Base-by-base conservation (phyloP, 2,797 vertebrate species). In the Miichthys miiuy region DNA sequence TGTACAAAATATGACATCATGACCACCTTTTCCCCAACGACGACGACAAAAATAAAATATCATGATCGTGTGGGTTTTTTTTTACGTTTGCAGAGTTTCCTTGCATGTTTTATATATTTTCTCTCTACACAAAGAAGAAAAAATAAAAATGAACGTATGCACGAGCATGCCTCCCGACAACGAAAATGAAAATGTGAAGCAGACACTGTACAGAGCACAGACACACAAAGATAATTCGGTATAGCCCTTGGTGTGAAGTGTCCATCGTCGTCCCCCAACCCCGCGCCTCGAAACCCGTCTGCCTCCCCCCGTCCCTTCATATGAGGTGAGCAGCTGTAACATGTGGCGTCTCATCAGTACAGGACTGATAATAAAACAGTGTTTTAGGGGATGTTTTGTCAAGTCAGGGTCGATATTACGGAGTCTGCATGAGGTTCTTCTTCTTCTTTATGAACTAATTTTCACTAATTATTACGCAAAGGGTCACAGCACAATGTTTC, bases 191-290 rank as follows among this genome's bases (percentile, higher is more conserved):
- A 82, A 89, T 72, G 80, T 88, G 86, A 93, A 91, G 90, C 85
- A 75, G 84, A 93, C 85, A 60, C 87, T 79, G 89, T 90, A 93
- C 89, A 91, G 82, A 94, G 90, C 90, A 91, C 86, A 90, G 90
- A 95, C 92, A 91, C 92, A 92, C 91, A 89, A 84, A 93, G 87
- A 91, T 89, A 88, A 90, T 87, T 93, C 79, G 79, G 89, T 94
- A 88, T 96, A 96, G 95, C 95, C 95, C 95, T 96, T 96, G 89
- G 83, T 94, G 92, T 94, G 93, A 92, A 93, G 90, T 90, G 93
- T 93, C 89, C 87, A 76, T 80, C 72, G 83, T 77, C 78, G 34
- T 38, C 34, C 34, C 34, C 1, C 8, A 38, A 38, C 84, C 68
- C 18, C 62, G 0, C 2, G 2, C 81, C 71, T 57, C 2, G 3